Base-by-base conservation (phyloP, 1,140 invertebrate genomes). In the Cyclargus thomasi region DNA sequence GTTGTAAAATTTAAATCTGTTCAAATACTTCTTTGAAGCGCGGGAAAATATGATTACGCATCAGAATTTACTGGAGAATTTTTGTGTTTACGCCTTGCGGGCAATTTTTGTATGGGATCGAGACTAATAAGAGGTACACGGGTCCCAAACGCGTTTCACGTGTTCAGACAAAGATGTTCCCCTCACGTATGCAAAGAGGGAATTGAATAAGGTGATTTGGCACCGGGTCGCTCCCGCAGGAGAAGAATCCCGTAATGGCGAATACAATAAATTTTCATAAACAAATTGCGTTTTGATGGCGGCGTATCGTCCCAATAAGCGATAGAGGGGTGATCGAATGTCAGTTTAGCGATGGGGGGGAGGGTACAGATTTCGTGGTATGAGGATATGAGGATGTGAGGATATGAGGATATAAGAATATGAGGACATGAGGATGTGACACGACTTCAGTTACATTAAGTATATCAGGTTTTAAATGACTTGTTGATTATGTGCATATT, bases 181-280 rank as follows among this genome's bases (percentile, higher is more conserved):
- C 86, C 83, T 79, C 84, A 88, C 88, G 84, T 89, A 90, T 90
- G 86, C 86, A 90, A 89, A 90, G 84, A 89, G 82, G 86, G 85
- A 90, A 90, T 90, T 88, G 88, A 90, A 90, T 90, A 90, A 90
- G 85, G 86, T 88, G 86, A 90, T 90, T 88, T 88, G 77, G 84
- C 86, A 86, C 81, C 83, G 83, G 80, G 83, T 83, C 84, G 85
- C 86, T 88, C 86, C 83, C 86, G 82, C 71, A 84, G 86, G 85
- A 88, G 86, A 88, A 88, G 83, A 90, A 90, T 86, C 79, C 81
- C 81, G 86, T 90, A 88, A 90, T 89, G 85, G 88, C 83, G 80
- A 90, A 90, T 90, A 88, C 88, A 89, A 90, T 90, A 90, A 90
- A 90, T 90, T 90, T 90, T 90, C 88, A 90, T 90, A 90, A 90